These are phyloP conservation scores for Myotis daubentonii DNA, from an alignment of 2,797 vertebrate species.

Conservation along the genomic window DNA sequence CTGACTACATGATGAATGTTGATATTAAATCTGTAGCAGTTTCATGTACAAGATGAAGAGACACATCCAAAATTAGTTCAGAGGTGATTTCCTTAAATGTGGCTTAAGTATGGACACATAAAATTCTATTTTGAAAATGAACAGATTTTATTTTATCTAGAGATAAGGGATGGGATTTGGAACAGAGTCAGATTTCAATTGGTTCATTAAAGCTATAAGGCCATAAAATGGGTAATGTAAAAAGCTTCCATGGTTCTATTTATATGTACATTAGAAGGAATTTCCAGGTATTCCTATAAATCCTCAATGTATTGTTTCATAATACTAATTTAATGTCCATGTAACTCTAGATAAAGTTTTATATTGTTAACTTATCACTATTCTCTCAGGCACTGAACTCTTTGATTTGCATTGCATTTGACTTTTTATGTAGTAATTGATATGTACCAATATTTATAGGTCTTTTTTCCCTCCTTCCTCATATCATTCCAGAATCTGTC, in stretches of 20 bases:
- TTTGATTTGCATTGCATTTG: background rate
- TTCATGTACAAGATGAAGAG: no score
- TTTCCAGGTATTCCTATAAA: background rate
- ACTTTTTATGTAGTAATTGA: background rate
- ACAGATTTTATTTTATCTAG: background rate
- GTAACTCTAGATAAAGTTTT: background rate
- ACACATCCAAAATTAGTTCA: no score
- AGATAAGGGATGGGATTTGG: background rate
- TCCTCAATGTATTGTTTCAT: background rate
- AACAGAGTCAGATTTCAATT: background rate
- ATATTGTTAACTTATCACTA: background rate
- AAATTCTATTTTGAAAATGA: background rate
- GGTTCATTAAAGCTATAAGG: background rate
- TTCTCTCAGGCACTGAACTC: background rate
- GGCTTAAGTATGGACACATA: background rate
- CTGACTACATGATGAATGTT: no score
- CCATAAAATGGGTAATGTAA: background rate
- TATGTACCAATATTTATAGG: background rate
- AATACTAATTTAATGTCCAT: background rate
- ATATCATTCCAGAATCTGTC: no score
- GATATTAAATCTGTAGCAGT: no score
- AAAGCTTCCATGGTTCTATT: background rate
- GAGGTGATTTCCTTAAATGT: no score
- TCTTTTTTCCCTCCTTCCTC: no score
- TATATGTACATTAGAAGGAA: background rate